phyloP scores from a whole-genome alignment of 2,113 vertebrate genomes.

The Coreoperca whiteheadi region DNA sequence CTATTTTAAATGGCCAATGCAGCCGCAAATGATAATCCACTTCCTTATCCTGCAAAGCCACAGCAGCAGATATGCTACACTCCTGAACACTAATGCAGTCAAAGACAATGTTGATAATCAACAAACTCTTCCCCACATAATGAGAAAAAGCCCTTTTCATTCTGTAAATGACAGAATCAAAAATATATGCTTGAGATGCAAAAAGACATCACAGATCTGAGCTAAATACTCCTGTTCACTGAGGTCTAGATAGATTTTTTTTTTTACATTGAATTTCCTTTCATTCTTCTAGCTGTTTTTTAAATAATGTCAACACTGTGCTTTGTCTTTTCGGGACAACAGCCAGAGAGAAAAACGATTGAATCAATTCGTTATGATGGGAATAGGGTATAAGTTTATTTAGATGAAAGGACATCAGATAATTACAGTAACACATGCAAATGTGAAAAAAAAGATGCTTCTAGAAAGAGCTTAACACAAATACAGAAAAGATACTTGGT shows the following conservation, averaged over 20 bases:
- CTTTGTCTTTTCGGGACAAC: slow-evolving; percentile 12
- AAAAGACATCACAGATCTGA: background rate
- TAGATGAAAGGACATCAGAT: background rate
- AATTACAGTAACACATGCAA: background rate
- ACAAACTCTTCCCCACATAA: background rate
- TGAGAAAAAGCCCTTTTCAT: background rate
- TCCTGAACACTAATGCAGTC: background rate
- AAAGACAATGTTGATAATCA: background rate
- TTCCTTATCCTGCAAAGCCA: background rate
- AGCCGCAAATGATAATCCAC: slow-evolving; percentile 21
- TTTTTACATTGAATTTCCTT: background rate
- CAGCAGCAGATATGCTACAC: slow-evolving; percentile 4
- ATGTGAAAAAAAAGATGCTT: background rate
- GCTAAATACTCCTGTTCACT: background rate
- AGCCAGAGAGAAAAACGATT: background rate
- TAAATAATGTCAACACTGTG: background rate
- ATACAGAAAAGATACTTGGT: background rate
- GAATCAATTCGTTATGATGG: slow-evolving; percentile 17
- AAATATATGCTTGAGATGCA: background rate
- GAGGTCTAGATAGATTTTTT: background rate
- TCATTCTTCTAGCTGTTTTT: background rate
- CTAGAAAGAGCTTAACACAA: background rate
- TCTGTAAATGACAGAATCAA: background rate
- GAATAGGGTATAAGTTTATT: background rate
- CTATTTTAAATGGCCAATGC: slow-evolving; percentile 28